These are phyloP conservation scores for Scaptomyza reducta DNA, from an alignment of 2,888 invertebrate genomes.

Conservation along the genomic window DNA sequence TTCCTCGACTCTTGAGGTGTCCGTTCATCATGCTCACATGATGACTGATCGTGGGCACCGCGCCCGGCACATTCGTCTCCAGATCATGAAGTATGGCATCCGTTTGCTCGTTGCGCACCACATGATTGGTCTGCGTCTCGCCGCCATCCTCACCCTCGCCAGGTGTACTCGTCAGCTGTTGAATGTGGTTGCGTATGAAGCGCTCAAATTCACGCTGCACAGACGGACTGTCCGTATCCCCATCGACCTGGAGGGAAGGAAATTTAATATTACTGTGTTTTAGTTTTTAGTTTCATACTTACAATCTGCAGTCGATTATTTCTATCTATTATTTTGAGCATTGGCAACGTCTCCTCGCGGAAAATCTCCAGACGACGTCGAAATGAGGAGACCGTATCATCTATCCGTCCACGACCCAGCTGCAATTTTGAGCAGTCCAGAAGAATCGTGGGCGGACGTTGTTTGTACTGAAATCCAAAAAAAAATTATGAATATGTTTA, in stretches of 20 bases:
- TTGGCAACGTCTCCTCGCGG: conserved; percentile 93
- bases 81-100: conserved; percentile 83
- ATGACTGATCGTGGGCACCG: conserved; percentile 84
- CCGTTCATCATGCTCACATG: conserved; percentile 84
- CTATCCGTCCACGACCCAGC: conserved; percentile 91
- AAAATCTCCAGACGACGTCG: conserved; percentile 93
- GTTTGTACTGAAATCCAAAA: conserved; percentile 87
- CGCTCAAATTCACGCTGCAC: conserved; percentile 91
- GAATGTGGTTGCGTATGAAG: conserved; percentile 89
- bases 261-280: not conserved
- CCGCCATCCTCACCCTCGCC: conserved; percentile 54
- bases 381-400: conserved; percentile 94
- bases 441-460: conserved; percentile 91
- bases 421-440: conserved; percentile 96
- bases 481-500: not conserved
- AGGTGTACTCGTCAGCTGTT: conserved; percentile 84
- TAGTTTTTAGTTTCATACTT: conserved; percentile 82
- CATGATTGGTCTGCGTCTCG: conserved; percentile 41
- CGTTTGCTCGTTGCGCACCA: conserved; percentile 73
- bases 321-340: conserved; percentile 93
- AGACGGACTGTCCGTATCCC: conserved; percentile 91
- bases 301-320: conserved; percentile 93
- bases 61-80: conserved; percentile 83
- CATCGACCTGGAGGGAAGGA: conserved; percentile 88
- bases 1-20: conserved; percentile 79